These are phyloP conservation scores for Plebejus argus DNA, from an alignment of 2,888 invertebrate genomes.

Conservation along the genomic window DNA sequence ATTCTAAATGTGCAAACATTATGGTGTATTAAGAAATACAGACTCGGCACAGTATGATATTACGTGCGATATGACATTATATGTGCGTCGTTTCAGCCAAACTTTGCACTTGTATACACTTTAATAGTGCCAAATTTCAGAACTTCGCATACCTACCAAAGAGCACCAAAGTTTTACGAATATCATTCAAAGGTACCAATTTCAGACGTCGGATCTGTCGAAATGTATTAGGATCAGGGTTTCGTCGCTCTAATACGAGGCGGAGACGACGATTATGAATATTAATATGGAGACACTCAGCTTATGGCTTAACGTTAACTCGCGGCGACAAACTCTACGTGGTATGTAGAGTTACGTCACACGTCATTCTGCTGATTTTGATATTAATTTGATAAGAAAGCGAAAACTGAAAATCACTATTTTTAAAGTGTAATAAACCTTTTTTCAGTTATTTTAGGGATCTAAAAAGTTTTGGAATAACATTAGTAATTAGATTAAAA, in stretches of 20 bases:
- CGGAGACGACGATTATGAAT: slow-evolving; percentile 59
- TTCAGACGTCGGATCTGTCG: slow-evolving; percentile 45
- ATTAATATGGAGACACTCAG: slow-evolving; percentile 72
- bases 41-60: background rate
- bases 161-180: too few relatives aligned
- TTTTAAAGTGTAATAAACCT: background rate
- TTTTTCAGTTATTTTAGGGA: background rate
- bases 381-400: slow-evolving; percentile 15
- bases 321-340: slow-evolving; percentile 62
- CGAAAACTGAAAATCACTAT: background rate
- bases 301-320: slow-evolving; percentile 67
- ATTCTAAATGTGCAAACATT: background rate
- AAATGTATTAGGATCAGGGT: slow-evolving; percentile 54
- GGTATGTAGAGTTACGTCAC: slow-evolving; percentile 11
- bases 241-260: slow-evolving; percentile 48
- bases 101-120: too few relatives aligned
- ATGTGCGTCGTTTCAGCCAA: too few relatives aligned
- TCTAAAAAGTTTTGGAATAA: slow-evolving; percentile 38
- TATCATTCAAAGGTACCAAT: background rate
- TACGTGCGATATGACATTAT: too few relatives aligned
- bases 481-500: slow-evolving; percentile 63
- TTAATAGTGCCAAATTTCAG: too few relatives aligned
- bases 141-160: too few relatives aligned
- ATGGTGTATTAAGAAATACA: background rate
- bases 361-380: slow-evolving; percentile 9